phyloP scores from a whole-genome alignment of 2,888 invertebrate species.

The Noctua pronuba region DNA sequence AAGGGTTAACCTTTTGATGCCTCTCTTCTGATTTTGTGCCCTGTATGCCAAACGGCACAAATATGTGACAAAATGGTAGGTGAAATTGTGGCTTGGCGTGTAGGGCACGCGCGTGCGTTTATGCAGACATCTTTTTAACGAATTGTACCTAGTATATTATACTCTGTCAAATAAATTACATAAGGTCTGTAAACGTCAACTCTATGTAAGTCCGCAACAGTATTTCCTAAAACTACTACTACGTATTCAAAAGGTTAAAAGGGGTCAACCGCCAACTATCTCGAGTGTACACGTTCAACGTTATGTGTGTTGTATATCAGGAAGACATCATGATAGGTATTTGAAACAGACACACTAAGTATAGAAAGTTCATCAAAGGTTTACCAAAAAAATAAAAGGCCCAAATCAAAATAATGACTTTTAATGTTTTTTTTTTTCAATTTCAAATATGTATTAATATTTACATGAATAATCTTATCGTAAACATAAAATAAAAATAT shows the following conservation, averaged over 20 bases:
- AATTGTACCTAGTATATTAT: neutral
- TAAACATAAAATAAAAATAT: constrained; percentile 71
- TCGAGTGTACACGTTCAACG: neutral
- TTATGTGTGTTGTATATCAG: neutral
- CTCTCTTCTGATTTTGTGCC: too few relatives aligned
- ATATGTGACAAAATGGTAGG: too few relatives aligned
- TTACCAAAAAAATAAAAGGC: constrained; percentile 42
- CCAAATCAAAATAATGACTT: constrained; percentile 67
- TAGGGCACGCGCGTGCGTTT: too few relatives aligned
- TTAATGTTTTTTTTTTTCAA: constrained; percentile 68
- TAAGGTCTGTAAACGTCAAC: neutral
- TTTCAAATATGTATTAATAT: constrained; percentile 75
- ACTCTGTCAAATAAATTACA: constrained; percentile 10
- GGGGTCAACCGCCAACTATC: neutral
- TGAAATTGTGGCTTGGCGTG: too few relatives aligned
- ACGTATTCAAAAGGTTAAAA: too few relatives aligned
- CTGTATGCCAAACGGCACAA: too few relatives aligned
- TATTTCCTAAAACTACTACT: constrained; percentile 17
- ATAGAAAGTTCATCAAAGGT: neutral
- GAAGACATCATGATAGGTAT: neutral
- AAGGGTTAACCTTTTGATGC: too few relatives aligned
- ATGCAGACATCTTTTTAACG: too few relatives aligned
- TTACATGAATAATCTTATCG: constrained; percentile 74
- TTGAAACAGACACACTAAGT: neutral
- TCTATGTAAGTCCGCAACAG: constrained; percentile 10